phyloP scores from a whole-genome alignment of 1,140 invertebrate genomes.

The Apis florea region DNA sequence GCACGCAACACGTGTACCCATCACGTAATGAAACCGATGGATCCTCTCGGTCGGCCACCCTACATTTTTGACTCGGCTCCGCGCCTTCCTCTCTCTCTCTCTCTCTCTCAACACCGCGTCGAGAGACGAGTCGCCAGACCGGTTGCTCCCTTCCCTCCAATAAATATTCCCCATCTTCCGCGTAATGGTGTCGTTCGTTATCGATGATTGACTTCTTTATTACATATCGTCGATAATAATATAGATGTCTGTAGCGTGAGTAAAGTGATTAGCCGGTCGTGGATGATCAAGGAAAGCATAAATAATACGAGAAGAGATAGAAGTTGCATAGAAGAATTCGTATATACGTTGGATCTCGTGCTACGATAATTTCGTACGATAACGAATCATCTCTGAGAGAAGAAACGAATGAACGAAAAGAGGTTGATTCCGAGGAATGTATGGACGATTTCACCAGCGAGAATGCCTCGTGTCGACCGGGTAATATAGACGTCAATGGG shows the following conservation, averaged over 20 bases:
- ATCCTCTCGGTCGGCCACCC: constrained; percentile 22
- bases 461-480: not conserved
- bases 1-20: constrained; percentile 50
- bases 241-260: constrained; percentile 16
- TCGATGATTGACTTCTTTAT: constrained; percentile 49
- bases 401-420: too few species aligned
- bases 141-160: constrained; percentile 54
- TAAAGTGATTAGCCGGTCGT: constrained; percentile 11
- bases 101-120: too few species aligned
- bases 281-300: constrained; percentile 32
- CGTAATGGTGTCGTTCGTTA: constrained; percentile 64
- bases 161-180: constrained; percentile 58
- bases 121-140: constrained; percentile 49
- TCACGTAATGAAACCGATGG: constrained; percentile 49
- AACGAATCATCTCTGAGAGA: too few species aligned
- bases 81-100: constrained; percentile 1
- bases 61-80: constrained; percentile 53
- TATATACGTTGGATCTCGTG: too few species aligned
- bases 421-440: too few species aligned
- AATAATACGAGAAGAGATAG: constrained; percentile 24
- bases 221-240: constrained; percentile 51
- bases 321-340: not conserved
- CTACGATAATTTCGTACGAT: not conserved
- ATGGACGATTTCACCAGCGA: not conserved
- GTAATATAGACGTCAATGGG: constrained; percentile 46